Evolutionary conservation across 2,888 invertebrate species (phyloP), one percentile per base, ranked within the genome.

Genomic region (Chrysotoxum bicinctum): DNA sequence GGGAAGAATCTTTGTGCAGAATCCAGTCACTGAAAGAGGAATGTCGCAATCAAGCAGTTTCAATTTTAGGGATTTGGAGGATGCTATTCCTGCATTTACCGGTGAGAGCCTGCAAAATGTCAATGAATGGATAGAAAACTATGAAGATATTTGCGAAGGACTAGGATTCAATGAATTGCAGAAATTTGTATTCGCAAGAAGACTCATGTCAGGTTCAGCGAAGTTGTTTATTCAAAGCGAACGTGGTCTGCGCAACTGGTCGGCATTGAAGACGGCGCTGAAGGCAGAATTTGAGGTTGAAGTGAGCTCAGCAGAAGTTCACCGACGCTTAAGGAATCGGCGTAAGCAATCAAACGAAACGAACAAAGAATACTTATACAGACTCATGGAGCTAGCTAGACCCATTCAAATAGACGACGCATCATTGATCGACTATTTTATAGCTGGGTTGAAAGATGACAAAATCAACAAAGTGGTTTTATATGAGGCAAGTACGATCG

Each of bases 371-470:
- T 79, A 74, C 26, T 32, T 78, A 0, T 84, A 78, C n/a, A 64
- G 70, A 21, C 16, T 77, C 43, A 64, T 75, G 3, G 76, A 68
- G 4, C 76, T 69, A 2, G 76, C 85, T 1, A 80, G 64, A 10
- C 40, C 80, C 1, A 76, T 75, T 12, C 1, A 19, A 10, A 40
- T 83, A 2, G 80, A 83, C 21, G 83, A 79, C 7, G 76, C 70
- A 8, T 76, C 76, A 1, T 6, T 83, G 7, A 73, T 83, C n/a
- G 56, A 76, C 54, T 83, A 87, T 32, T 79, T 82, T 9, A 75
- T 82, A 1, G 56, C 23, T 16, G 81, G 75, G 10, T 16, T 87
- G 0, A 75, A 43, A 43, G 80, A 87, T 14, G 73, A 83, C 0
- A n/a, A n/a, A n/a, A n/a, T n/a, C n/a, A n/a, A n/a, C n/a, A n/a